phyloP scores from a whole-genome alignment of 2,113 vertebrate species.

The Ceuthmochares aereus region DNA sequence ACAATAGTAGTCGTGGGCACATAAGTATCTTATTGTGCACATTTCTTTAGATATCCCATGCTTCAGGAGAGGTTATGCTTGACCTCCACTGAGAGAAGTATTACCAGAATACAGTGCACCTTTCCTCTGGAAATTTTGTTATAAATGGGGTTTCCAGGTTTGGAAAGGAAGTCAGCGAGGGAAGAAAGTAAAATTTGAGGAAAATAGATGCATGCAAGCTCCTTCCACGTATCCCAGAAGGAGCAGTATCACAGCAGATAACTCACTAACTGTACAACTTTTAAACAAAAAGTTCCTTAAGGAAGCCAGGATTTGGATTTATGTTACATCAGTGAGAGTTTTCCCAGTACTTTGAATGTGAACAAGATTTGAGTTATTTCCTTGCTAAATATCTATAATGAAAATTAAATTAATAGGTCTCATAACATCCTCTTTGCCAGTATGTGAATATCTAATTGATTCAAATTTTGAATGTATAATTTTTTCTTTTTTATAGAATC shows the following conservation, averaged over 20 bases:
- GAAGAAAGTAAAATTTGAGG: neutral
- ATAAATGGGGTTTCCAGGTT: neutral
- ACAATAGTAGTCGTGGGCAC: neutral
- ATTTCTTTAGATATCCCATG: neutral
- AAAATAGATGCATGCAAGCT: neutral
- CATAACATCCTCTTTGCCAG: neutral
- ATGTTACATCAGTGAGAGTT: neutral
- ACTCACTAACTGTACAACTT: neutral
- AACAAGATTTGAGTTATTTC: conserved; percentile 44
- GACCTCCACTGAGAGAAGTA: neutral
- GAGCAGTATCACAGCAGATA: neutral
- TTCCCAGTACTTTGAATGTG: neutral
- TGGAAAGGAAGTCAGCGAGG: neutral
- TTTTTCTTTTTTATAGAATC: neutral
- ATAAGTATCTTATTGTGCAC: accelerated
- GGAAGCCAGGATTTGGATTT: neutral
- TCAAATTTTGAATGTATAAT: neutral
- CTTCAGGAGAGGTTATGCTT: neutral
- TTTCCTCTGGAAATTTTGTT: neutral
- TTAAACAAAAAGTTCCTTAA: neutral
- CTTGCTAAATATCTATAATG: neutral
- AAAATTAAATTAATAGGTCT: conserved; percentile 28
- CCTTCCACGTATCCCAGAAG: neutral
- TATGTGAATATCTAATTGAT: conserved; percentile 28
- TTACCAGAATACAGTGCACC: neutral